These are phyloP conservation scores for Gymnodraco acuticeps DNA, from an alignment of 2,797 vertebrate genomes.

Conservation along the genomic window DNA sequence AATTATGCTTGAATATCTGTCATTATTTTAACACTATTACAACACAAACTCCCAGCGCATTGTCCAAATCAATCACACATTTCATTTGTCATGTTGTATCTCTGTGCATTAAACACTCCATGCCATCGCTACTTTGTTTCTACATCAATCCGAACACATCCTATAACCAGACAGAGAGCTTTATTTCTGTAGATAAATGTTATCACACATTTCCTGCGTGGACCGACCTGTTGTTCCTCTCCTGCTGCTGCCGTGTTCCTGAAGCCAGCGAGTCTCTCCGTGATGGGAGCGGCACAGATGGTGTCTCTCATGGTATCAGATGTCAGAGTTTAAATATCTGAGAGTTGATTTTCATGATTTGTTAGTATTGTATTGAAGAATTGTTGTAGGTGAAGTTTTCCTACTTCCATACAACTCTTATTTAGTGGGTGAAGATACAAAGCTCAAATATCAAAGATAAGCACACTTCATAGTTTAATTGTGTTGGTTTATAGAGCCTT, in stretches of 20 bases:
- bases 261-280: conserved; percentile 6
- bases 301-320: conserved; percentile 15
- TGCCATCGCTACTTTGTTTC: not conserved
- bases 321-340: not conserved
- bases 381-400: no score
- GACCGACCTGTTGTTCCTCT: conserved; percentile 41
- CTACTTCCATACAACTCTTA: no score
- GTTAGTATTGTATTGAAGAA: not conserved
- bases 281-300: conserved; percentile 7
- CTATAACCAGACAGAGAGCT: conserved; percentile 32
- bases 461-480: no score
- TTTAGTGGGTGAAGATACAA: no score
- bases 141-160: conserved; percentile 24
- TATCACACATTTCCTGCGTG: conserved; percentile 46
- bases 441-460: no score
- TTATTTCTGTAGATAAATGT: conserved; percentile 46
- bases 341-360: not conserved
- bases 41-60: no score
- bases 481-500: no score
- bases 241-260: conserved; percentile 23
- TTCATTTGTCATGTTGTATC: no score
- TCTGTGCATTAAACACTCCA: not conserved
- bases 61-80: no score
- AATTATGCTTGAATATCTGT: no score
- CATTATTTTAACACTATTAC: no score